phyloP scores from a whole-genome alignment of 2,797 vertebrate species.

The Garrulus glandarius region DNA sequence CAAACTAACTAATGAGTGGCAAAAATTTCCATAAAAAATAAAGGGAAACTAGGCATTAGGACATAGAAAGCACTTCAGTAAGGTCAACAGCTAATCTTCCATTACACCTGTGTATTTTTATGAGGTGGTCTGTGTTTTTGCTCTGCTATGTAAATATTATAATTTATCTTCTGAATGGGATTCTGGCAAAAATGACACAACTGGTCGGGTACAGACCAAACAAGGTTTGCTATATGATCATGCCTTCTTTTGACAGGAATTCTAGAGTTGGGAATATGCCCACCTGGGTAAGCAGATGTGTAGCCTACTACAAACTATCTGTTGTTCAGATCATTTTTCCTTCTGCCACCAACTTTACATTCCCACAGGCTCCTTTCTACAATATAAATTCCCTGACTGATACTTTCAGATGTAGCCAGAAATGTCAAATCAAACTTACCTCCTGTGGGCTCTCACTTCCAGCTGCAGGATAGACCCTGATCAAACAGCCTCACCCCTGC shows the following conservation, averaged over 20 bases:
- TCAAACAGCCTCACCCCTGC: background rate
- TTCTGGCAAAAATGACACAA: background rate
- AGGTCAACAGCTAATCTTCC: background rate
- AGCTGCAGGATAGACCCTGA: background rate
- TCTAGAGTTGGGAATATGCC: background rate
- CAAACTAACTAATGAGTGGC: background rate
- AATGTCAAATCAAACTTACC: background rate
- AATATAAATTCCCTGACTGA: background rate
- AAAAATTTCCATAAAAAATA: background rate
- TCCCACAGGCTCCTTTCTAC: background rate
- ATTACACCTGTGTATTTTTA: background rate
- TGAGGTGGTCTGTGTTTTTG: background rate
- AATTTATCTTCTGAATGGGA: background rate
- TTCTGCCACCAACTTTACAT: background rate
- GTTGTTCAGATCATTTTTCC: background rate
- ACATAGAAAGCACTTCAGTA: background rate
- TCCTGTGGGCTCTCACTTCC: background rate
- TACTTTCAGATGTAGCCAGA: background rate
- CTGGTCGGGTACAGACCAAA: accelerated
- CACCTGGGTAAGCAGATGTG: background rate
- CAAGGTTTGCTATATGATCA: background rate
- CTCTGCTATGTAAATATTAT: background rate
- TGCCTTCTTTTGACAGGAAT: background rate
- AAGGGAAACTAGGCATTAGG: background rate
- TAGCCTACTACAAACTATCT: background rate